Conservation (phyloP, 2,797 vertebrate species). For the Lagodon rhomboides region DNA sequence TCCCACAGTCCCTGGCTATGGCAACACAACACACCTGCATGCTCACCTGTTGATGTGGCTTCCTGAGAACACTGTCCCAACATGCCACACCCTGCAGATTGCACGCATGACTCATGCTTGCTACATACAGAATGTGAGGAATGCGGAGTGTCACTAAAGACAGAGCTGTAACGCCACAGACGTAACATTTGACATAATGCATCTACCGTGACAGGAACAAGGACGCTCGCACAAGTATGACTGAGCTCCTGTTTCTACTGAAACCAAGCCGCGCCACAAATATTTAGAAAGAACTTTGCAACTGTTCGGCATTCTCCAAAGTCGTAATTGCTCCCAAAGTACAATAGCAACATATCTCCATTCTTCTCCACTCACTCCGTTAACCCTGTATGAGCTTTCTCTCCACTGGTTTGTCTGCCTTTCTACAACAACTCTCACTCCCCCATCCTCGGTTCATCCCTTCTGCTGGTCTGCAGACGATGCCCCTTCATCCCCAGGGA, state of each 20-base stretch:
- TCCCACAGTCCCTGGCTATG: not conserved
- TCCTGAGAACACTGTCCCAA: conserved; percentile 24
- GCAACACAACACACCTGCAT: conserved; percentile 28
- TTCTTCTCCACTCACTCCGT: conserved; percentile 1
- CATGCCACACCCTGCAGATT: conserved; percentile 61
- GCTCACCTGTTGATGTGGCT: conserved; percentile 68
- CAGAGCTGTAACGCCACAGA: conserved; percentile 56
- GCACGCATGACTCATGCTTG: conserved; percentile 42
- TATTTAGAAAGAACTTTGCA: conserved; percentile 53
- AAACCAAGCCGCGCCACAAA: conserved; percentile 45
- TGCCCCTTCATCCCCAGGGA: conserved; percentile 65
- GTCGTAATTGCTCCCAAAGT: conserved; percentile 17
- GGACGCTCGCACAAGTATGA: conserved; percentile 20
- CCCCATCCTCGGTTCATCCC: conserved; percentile 16
- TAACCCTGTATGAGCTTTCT: conserved; percentile 2
- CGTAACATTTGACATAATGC: conserved; percentile 61
- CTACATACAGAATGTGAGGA: conserved; percentile 69
- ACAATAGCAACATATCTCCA: conserved; percentile 11
- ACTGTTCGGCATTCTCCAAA: conserved; percentile 46
- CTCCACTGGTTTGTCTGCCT: conserved; percentile 1
- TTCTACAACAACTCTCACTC: conserved; percentile 3
- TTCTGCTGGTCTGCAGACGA: conserved; percentile 58
- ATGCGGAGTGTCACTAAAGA: conserved; percentile 72
- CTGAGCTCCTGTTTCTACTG: conserved; percentile 28
- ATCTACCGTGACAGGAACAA: conserved; percentile 46